phyloP scores from a whole-genome alignment of 2,797 vertebrate genomes.

The Sebastes itinus region DNA sequence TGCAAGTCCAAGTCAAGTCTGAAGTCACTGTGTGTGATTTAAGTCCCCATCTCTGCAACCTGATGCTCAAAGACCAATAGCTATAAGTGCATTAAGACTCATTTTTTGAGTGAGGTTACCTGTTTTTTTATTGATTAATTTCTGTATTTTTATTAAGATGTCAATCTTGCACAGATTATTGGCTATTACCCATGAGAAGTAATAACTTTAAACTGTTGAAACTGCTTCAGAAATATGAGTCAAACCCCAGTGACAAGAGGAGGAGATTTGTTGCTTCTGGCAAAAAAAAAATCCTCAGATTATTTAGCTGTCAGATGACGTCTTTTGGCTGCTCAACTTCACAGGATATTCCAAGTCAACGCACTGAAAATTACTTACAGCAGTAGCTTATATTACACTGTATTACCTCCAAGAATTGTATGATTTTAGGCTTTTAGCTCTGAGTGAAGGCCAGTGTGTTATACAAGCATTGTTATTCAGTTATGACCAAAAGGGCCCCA shows the following conservation, averaged over 20 bases:
- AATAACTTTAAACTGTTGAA: neutral
- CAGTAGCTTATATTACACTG: neutral
- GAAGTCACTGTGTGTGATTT: no score
- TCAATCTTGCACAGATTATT: neutral
- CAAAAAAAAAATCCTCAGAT: neutral
- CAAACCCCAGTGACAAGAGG: neutral
- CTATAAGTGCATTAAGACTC: no score
- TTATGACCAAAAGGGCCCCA: conserved; percentile 22
- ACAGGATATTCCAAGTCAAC: neutral
- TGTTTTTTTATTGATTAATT: neutral
- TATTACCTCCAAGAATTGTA: neutral
- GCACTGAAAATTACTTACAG: neutral
- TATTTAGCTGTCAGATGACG: neutral
- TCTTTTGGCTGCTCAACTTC: neutral
- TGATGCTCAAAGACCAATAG: neutral
- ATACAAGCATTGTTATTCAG: conserved; percentile 41
- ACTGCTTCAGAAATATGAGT: neutral
- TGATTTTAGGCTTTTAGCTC: neutral
- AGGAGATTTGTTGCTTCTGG: neutral
- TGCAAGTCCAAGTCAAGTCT: no score
- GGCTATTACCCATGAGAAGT: neutral
- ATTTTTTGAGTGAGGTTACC: neutral
- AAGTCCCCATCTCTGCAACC: no score
- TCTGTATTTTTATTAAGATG: no score
- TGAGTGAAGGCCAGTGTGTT: conserved; percentile 22